Conservation (phyloP, 2,797 vertebrate genomes). For the Urophycis tenuis region DNA sequence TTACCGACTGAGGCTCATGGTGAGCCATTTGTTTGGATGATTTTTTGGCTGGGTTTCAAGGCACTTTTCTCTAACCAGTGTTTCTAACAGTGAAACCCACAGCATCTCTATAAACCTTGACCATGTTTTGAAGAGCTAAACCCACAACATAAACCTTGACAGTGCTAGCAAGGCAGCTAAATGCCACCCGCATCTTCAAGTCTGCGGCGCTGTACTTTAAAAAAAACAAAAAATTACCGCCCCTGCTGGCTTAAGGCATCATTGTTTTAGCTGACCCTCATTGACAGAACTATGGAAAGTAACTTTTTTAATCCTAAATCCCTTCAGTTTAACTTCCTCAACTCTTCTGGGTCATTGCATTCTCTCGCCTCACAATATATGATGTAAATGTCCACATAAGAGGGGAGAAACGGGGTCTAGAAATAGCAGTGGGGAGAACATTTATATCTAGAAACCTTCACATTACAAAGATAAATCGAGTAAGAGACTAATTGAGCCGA, state of each 20-base stretch:
- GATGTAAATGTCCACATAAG: slow-evolving; percentile 45
- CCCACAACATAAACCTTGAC: background rate
- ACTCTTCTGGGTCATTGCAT: background rate
- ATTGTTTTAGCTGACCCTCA: background rate
- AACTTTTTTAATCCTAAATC: background rate
- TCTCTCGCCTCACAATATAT: slow-evolving; percentile 31
- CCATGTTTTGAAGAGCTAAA: background rate
- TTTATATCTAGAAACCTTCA: slow-evolving; percentile 65
- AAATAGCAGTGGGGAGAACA: slow-evolving; percentile 68
- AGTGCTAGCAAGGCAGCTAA: background rate
- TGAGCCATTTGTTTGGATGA: no score
- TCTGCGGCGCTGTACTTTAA: background rate
- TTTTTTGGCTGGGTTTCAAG: no score
- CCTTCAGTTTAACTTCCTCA: background rate
- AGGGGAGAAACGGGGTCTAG: slow-evolving; percentile 55
- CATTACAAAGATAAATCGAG: slow-evolving; percentile 72
- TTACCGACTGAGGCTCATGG: no score
- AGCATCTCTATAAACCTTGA: background rate
- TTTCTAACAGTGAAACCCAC: background rate
- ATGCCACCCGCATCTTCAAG: background rate
- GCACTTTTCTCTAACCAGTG: no score
- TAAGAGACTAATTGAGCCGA: slow-evolving; percentile 70
- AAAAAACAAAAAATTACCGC: background rate
- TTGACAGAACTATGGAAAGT: background rate
- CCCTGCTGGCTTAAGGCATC: background rate